phyloP scores from a whole-genome alignment of 2,888 invertebrate species.

The Sarcophaga variegata region DNA sequence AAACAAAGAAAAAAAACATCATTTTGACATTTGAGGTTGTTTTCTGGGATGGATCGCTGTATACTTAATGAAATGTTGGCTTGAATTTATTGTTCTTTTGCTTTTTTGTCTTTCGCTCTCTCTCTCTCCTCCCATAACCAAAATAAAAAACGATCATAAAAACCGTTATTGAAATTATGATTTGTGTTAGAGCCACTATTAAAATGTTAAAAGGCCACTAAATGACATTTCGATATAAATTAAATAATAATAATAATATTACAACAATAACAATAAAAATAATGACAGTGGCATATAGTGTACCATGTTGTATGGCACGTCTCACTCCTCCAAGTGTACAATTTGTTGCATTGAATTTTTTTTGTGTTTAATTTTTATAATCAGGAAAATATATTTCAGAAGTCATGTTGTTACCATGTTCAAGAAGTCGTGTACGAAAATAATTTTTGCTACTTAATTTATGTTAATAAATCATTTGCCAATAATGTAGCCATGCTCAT shows the following conservation, averaged over 20 bases:
- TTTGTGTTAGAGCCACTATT: conserved; percentile 36
- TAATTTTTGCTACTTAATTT: background rate
- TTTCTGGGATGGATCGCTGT: conserved; percentile 41
- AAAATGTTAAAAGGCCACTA: conserved; percentile 55
- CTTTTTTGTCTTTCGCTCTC: background rate
- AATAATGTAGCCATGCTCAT: background rate
- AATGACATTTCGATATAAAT: conserved; percentile 55
- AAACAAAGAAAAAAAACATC: conserved; percentile 38
- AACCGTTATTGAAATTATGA: conserved; percentile 43
- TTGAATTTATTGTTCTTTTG: conserved; percentile 36
- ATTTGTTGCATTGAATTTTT: background rate
- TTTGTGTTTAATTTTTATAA: background rate
- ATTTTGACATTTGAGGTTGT: conserved; percentile 61
- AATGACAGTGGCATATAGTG: conserved; percentile 24
- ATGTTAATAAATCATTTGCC: background rate
- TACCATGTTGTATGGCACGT: background rate
- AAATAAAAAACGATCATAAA: background rate
- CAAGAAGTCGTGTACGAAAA: background rate
- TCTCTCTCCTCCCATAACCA: background rate
- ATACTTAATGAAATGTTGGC: background rate
- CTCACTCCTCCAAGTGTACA: background rate
- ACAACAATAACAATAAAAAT: background rate
- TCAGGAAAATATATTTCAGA: background rate
- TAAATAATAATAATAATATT: conserved; percentile 1
- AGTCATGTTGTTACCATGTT: background rate